Evolutionary conservation across 2,797 vertebrate genomes (phyloP), one percentile per base, ranked within the genome.

Genomic region (Sciurus carolinensis): DNA sequence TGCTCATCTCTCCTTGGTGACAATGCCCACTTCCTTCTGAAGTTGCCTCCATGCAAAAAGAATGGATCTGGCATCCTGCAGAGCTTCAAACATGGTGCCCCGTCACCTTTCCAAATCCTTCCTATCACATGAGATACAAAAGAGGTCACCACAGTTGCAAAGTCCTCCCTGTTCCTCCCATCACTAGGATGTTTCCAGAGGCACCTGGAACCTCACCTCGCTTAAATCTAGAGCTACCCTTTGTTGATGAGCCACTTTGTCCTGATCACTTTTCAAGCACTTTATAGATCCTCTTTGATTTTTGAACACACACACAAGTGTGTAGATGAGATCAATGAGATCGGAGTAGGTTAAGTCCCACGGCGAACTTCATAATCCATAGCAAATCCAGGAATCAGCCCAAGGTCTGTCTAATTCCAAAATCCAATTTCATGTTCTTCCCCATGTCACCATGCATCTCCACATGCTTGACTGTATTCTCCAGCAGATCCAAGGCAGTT

Each of bases 11-110:
- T 97, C 76, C 50, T 77, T 73, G 66, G 7, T 42, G 26, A 7
- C 57, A 96, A 86, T 52, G 24, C 30, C 67, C 62, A 2, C 42
- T 91, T 97, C 42, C 66, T 84, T 84, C 17, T 54, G 52, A 54
- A 17, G 1, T 54, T 20, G 52, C 5, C 52, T 54, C 54, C 20
- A 22, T 57, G 18, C 54, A 57, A 57, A 59, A 72, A 33, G 17
- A 79, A 93, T 28, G 17, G 26, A 2, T 52, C 28, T 47, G 14
- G 1, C 5, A 44, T 42, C 52, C 9, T 47, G 18, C 24, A 33
- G 30, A 57, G 12, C 83, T 72, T 7, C 64, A 69, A 89, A 88
- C 44, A 24, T 59, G 42, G 30, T 73, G 28, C 33, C 54, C 22
- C 66, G 13, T 79, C 26, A 28, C 64, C 15, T 36, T 8, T 22